These are phyloP conservation scores for Entelurus aequoreus DNA, from an alignment of 2,113 vertebrate genomes.

Conservation along the genomic window DNA sequence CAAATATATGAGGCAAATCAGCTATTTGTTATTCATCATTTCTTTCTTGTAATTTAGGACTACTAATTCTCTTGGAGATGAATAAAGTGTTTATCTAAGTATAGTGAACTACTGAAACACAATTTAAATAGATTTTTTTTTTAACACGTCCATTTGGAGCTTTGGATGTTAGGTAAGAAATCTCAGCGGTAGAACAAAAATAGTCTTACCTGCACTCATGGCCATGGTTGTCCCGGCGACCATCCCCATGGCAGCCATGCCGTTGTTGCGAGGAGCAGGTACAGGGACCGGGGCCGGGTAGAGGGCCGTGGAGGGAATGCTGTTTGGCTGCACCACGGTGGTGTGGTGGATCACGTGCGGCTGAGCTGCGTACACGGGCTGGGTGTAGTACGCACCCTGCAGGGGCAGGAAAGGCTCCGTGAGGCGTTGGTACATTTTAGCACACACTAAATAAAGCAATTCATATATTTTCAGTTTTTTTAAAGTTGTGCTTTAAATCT, in stretches of 20 bases:
- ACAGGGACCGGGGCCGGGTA: constrained; percentile 90
- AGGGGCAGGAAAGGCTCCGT: neutral
- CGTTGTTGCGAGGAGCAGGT: constrained; percentile 84
- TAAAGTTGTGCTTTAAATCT: too few relatives aligned
- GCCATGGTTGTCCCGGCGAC: constrained; percentile 98
- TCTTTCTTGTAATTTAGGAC: too few relatives aligned
- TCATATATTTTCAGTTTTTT: too few relatives aligned
- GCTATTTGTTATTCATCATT: too few relatives aligned
- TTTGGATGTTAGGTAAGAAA: too few relatives aligned
- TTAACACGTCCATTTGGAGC: too few relatives aligned
- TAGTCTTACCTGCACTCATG: constrained; percentile 87
- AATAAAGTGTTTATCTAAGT: too few relatives aligned
- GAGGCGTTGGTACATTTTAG: neutral
- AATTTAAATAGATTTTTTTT: too few relatives aligned
- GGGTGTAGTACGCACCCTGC: constrained; percentile 97
- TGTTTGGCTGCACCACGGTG: constrained; percentile 98
- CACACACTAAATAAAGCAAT: neutral
- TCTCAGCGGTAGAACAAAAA: too few relatives aligned
- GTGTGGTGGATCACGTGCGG: constrained; percentile 99
- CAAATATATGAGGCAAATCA: too few relatives aligned
- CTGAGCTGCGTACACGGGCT: constrained; percentile 96
- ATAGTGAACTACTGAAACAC: too few relatives aligned
- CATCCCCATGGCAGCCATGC: constrained; percentile 96
- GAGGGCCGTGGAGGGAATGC: constrained; percentile 92
- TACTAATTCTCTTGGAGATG: too few relatives aligned